These are phyloP conservation scores for Lepidurus apus DNA, from an alignment of 1,140 invertebrate species.

Conservation along the genomic window DNA sequence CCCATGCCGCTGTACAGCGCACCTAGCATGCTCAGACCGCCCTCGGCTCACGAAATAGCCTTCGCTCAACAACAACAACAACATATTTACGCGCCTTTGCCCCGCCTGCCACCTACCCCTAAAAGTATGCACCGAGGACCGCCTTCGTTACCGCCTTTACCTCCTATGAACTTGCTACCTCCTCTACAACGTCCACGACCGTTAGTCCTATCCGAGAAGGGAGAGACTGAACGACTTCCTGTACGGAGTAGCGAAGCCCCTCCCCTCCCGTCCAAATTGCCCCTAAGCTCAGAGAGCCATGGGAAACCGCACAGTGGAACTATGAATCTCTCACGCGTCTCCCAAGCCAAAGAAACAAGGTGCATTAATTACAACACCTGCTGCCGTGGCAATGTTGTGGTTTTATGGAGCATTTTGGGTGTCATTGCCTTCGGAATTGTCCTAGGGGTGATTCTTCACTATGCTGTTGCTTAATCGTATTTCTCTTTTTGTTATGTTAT, in stretches of 20 bases:
- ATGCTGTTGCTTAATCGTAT: constrained; percentile 3
- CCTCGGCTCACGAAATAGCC: constrained; percentile 31
- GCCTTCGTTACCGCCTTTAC: constrained; percentile 31
- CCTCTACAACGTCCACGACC: constrained; percentile 32
- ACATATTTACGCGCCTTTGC: constrained; percentile 14
- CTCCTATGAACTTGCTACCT: constrained; percentile 30
- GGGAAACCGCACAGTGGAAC: not conserved
- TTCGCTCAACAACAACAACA: constrained; percentile 9
- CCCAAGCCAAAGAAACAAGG: constrained; percentile 22
- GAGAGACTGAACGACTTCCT: constrained; percentile 26
- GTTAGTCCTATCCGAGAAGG: constrained; percentile 27
- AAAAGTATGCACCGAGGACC: constrained; percentile 19
- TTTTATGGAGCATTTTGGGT: constrained; percentile 34
- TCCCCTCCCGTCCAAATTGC: constrained; percentile 29
- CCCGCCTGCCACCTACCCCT: constrained; percentile 16
- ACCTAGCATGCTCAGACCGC: constrained; percentile 27
- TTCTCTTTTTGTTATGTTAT: not conserved
- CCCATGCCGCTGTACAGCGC: constrained; percentile 28
- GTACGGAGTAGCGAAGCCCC: constrained; percentile 27
- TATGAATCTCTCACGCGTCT: not conserved
- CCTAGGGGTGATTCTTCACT: constrained; percentile 34
- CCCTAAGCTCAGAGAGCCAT: not conserved
- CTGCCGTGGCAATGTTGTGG: constrained; percentile 34
- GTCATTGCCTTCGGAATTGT: constrained; percentile 35
- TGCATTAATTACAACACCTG: constrained; percentile 33